These are phyloP conservation scores for Scaptomyza cyrtandrae DNA, from an alignment of 2,888 invertebrate genomes.

Conservation along the genomic window DNA sequence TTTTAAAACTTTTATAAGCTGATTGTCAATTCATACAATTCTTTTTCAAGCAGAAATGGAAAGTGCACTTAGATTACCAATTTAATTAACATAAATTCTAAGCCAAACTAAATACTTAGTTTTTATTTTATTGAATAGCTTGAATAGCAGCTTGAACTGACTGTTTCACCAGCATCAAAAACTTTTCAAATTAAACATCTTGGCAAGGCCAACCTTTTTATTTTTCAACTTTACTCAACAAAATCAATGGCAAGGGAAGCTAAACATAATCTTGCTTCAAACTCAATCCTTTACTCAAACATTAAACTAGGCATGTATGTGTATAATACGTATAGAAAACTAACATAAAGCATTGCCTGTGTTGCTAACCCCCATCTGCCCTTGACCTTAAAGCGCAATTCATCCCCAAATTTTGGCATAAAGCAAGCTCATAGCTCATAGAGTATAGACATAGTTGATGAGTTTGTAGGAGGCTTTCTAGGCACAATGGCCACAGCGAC, in stretches of 20 bases:
- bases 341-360: constrained; percentile 9
- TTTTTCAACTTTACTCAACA: constrained; percentile 23
- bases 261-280: constrained; percentile 1
- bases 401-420: constrained; percentile 4
- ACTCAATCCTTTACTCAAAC: constrained; percentile 29
- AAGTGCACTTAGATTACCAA: too few relatives aligned
- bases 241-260: not conserved
- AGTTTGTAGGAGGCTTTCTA: constrained; percentile 19
- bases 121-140: constrained; percentile 2
- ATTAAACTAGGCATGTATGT: constrained; percentile 39
- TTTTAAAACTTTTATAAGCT: not conserved
- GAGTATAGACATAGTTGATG: constrained; percentile 24
- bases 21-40: not conserved
- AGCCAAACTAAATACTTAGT: not conserved
- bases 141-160: not conserved
- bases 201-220: constrained; percentile 24
- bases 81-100: not conserved
- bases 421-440: not conserved
- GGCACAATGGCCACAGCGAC: constrained; percentile 67
- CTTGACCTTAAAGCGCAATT: constrained; percentile 43
- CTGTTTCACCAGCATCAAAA: not conserved
- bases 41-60: too few relatives aligned
- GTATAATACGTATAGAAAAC: constrained; percentile 12
- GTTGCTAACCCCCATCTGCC: constrained; percentile 20
- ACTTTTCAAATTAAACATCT: constrained; percentile 9